Conservation (phyloP, 2,888 invertebrate genomes). For the Melangyna quadrimaculata region DNA sequence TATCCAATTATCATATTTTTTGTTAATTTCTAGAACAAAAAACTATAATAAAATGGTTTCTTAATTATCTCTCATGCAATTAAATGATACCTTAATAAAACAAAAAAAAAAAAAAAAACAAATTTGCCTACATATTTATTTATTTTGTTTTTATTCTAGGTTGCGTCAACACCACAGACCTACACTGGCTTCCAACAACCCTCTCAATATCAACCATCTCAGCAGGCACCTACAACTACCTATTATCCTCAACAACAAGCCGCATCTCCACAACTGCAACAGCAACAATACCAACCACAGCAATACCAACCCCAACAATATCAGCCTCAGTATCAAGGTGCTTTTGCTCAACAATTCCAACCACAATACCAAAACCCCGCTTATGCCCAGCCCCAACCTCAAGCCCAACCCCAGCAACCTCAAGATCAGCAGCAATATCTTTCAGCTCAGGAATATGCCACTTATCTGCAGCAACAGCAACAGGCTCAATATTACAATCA, state of each 20-base stretch:
- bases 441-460: conserved; percentile 76
- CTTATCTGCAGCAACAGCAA: conserved; percentile 77
- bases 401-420: conserved; percentile 27
- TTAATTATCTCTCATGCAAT: conserved; percentile 9
- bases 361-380: conserved; percentile 53
- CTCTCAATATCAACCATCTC: conserved; percentile 51
- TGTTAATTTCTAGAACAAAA: not conserved
- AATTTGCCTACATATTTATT: not conserved
- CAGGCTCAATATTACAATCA: conserved; percentile 74
- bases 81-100: not conserved
- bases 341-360: conserved; percentile 49
- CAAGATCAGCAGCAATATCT: conserved; percentile 78
- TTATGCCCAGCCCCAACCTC: conserved; percentile 59
- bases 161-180: conserved; percentile 19
- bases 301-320: conserved; percentile 69
- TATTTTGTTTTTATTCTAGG: conserved; percentile 24
- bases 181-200: conserved; percentile 47
- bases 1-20: conserved; percentile 10
- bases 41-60: not conserved
- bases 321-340: conserved; percentile 72
- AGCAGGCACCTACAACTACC: conserved; percentile 30
- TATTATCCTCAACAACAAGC: conserved; percentile 53
- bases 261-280: conserved; percentile 22
- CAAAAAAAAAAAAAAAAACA: not conserved
- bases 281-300: conserved; percentile 58